Evolutionary conservation across 2,888 invertebrate species (phyloP), one percentile per base, ranked within the genome.

Genomic region (Tenthredo scrophulariae): DNA sequence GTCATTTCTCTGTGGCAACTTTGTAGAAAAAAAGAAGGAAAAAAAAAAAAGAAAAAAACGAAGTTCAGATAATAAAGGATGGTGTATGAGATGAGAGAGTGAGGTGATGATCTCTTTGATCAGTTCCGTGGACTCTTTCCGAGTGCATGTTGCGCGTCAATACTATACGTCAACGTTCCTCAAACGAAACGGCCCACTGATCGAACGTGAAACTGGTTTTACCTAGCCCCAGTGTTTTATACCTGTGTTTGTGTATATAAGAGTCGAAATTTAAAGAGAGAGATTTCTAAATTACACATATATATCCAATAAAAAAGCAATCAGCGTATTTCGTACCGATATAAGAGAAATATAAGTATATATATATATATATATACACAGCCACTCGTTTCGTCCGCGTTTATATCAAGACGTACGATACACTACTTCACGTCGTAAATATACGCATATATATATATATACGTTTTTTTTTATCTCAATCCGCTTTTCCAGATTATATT

Each of bases 61-160:
- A 86, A 86, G 82, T 75, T 84, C 84, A 50, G 83, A 65, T 74
- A 43, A 82, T 65, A 54, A 77, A 70, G 50, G 22, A 72, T 33
- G 26, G 72, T 46, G 46, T 46, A 67, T 84, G 65, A 70, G 58
- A 85, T 84, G 84, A 85, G 65, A 83, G 86, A 70, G 86, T 40
- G 33, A 67, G 33, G 33, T 22, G 33, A 67, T 77, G 50, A 33
- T 87, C 87, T 85, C 89, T 89, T 89, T 89, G 89, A 89, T 89
- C 88, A 87, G 89, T 85, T 86, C 88, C 87, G 89, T 87, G 88
- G 85, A 86, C 86, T 85, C 88, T 89, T 89, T 89, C 88, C 89
- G 88, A 88, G 87, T 87, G 88, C 88, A 83, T 86, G 88, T 87
- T 85, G 86, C 75, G 86, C 85, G 86, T 84, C 86, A 79, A 84